Percentiles rank a stretch among this genome's conserved stretches.
Conservation (phyloP, 2,888 invertebrate species). For the Stenoptilia bipunctidactyla region DNA sequence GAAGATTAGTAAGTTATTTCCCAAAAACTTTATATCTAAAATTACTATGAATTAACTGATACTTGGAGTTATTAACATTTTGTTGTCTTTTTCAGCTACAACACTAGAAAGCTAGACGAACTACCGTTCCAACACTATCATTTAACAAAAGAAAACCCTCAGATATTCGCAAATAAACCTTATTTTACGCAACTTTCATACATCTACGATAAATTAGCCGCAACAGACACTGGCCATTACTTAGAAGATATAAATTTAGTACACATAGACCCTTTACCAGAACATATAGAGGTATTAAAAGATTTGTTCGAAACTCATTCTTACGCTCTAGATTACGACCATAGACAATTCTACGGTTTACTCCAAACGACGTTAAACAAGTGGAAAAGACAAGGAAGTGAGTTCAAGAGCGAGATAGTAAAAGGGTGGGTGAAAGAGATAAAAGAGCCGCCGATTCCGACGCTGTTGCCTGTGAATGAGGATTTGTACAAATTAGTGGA, state of each 20-base stretch:
- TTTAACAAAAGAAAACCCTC: slow-evolving; percentile 59
- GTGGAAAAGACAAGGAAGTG: slow-evolving; percentile 36
- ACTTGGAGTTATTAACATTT: not conserved
- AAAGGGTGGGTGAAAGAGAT: slow-evolving; percentile 55
- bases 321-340: slow-evolving; percentile 83
- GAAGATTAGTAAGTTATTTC: slow-evolving; percentile 46
- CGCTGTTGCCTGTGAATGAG: slow-evolving; percentile 70
- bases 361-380: slow-evolving; percentile 47
- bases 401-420: slow-evolving; percentile 43
- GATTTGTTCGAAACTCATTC: slow-evolving; percentile 80
- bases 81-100: slow-evolving; percentile 70
- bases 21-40: not conserved
- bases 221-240: slow-evolving; percentile 80
- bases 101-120: slow-evolving; percentile 85
- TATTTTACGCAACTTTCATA: slow-evolving; percentile 83
- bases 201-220: slow-evolving; percentile 84
- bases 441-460: slow-evolving; percentile 70
- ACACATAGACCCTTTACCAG: slow-evolving; percentile 54
- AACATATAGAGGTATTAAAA: slow-evolving; percentile 71
- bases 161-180: slow-evolving; percentile 73
- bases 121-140: slow-evolving; percentile 83
- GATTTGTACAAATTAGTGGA: slow-evolving; percentile 47
- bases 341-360: slow-evolving; percentile 85
- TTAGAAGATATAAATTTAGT: slow-evolving; percentile 80
- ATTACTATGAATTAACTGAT: not conserved